Percentiles rank a stretch among this genome's conserved stretches.
Conservation (phyloP, 2,888 invertebrate species). For the Drosophila subquinaria region DNA sequence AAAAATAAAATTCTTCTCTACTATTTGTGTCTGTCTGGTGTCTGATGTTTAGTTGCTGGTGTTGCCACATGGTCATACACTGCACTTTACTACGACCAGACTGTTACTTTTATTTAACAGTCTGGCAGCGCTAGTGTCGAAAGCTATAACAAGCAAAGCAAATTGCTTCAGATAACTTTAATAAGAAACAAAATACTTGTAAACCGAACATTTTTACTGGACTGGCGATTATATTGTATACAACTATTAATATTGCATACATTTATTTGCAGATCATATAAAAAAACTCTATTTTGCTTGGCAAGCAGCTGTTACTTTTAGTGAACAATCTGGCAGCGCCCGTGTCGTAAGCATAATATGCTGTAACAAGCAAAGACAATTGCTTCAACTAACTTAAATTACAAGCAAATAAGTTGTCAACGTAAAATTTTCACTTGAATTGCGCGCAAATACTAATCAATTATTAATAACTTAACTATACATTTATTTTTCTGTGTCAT, state of each 20-base stretch:
- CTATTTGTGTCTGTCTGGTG: constrained; percentile 49
- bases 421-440: neutral
- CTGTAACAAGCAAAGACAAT: neutral
- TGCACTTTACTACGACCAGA: neutral
- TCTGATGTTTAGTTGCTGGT: constrained; percentile 46
- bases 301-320: neutral
- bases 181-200: neutral
- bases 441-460: neutral
- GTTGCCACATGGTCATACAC: constrained; percentile 30
- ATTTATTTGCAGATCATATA: neutral
- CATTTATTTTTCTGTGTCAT: neutral
- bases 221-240: neutral
- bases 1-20: constrained; percentile 58
- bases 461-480: neutral
- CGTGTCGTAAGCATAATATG: neutral
- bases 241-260: neutral
- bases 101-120: neutral
- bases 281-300: neutral
- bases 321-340: neutral
- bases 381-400: neutral
- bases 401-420: neutral
- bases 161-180: neutral
- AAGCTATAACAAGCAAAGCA: neutral
- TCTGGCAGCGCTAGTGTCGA: neutral
- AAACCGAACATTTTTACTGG: neutral